Base-by-base conservation (phyloP, 2,888 invertebrate species). In the Dioctria rufipes region DNA sequence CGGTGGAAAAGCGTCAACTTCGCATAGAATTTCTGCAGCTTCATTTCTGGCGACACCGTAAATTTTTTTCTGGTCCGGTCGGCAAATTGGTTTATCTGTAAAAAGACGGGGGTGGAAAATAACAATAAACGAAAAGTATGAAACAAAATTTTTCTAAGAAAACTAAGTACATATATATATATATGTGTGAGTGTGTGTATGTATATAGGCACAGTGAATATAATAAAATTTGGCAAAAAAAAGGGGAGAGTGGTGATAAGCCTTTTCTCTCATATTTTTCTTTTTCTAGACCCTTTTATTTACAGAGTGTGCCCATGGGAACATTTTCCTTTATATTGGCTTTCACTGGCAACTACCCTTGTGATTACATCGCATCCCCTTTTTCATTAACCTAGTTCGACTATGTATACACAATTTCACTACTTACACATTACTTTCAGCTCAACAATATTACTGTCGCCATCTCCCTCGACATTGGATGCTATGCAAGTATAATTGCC, bases 361-460 rank as follows among this genome's bases (percentile, higher is more conserved):
- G 71, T 71, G 71, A 71, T 71, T 71, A 71, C 71, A 51, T 71
- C 71, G 51, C 54, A 51, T 71, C 54, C 71, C 71, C 11, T 42
- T 54, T 46, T 67, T 42, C 46, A 67, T 67, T 67, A 67, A 67
- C 67, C 67, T 43, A 67, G 43, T 67, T 67, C 43, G 67, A 25
- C 25, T 25, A 25, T 25, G 25, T 25, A 25, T 67, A 67, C 46
- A 42, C 46, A 46, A 46, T 5, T 46, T 8, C 46, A 60, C 58
- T 86, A 95, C 96, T 95, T 91, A 97, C 97, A 97, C 93, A 96
- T 96, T 86, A 97, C 94, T 90, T 95, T 95, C 79, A 97, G 91
- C 86, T 93, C 92, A 60, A 96, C 94, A 66, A 92, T 91, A 85
- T 94, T 93, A 84, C 96, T 96, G 86, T 93, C 93, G 8, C 96